phyloP scores from a whole-genome alignment of 2,888 invertebrate genomes.

The Metalampra italica region DNA sequence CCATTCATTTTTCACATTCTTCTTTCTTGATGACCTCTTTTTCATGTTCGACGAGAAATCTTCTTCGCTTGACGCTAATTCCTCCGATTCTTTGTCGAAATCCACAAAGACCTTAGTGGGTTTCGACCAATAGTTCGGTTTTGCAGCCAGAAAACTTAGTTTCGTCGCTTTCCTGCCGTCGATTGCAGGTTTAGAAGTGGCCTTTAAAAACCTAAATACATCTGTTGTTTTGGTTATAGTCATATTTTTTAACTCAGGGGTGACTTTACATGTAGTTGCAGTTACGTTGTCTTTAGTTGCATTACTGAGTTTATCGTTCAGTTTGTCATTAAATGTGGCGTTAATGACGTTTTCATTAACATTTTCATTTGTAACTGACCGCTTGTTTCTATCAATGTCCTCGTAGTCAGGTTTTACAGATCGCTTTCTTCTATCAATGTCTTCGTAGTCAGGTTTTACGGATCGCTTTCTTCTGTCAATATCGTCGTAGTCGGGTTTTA shows the following conservation, averaged over 20 bases:
- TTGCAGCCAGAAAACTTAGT: constrained; percentile 21
- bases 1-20: constrained; percentile 14
- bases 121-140: constrained; percentile 9
- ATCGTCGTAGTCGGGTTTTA: constrained; percentile 15
- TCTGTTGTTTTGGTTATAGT: constrained; percentile 6
- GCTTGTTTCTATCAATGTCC: too few species aligned
- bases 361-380: constrained; percentile 20
- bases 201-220: neutral
- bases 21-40: constrained; percentile 29
- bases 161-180: constrained; percentile 19
- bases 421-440: too few species aligned
- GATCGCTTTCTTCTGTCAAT: constrained; percentile 40
- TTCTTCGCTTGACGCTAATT: constrained; percentile 39
- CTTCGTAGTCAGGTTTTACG: too few species aligned
- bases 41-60: constrained; percentile 37
- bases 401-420: too few species aligned
- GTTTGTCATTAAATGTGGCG: constrained; percentile 21
- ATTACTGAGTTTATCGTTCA: constrained; percentile 5
- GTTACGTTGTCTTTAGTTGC: constrained; percentile 9
- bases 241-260: neutral
- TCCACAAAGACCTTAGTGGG: constrained; percentile 22
- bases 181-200: constrained; percentile 1
- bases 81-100: constrained; percentile 24
- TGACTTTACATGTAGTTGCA: neutral
- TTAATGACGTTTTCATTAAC: constrained; percentile 36